Conservation (phyloP, 2,797 vertebrate species). For the Neosilurus hyrtlii region DNA sequence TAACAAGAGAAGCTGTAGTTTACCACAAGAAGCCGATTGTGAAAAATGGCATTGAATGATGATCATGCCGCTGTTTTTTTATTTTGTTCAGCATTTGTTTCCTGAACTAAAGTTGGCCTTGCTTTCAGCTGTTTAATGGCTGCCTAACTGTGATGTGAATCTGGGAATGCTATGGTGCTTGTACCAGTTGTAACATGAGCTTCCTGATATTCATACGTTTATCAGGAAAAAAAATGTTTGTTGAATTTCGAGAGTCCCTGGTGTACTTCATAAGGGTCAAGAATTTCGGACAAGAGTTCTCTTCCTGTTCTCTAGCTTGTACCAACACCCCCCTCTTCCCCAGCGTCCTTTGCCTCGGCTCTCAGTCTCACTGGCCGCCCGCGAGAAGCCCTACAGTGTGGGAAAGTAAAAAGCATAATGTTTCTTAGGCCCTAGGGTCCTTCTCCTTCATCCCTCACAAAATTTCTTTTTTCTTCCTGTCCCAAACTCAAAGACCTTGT, state of each 20-base stretch:
- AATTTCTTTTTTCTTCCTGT: constrained; percentile 23
- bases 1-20: background rate
- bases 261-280: constrained; percentile 25
- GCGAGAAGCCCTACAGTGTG: constrained; percentile 57
- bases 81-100: constrained; percentile 12
- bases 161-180: constrained; percentile 33
- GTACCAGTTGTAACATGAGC: background rate
- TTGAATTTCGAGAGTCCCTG: constrained; percentile 11
- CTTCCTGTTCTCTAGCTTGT: constrained; percentile 27
- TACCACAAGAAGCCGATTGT: background rate
- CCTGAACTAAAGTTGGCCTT: constrained; percentile 8
- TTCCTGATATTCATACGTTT: constrained; percentile 1
- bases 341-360: constrained; percentile 6
- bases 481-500: constrained; percentile 55
- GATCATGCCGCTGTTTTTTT: constrained; percentile 9
- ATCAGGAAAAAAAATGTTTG: background rate
- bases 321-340: background rate
- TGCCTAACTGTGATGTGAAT: constrained; percentile 19
- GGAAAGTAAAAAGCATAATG: constrained; percentile 59
- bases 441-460: constrained; percentile 48
- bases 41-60: background rate
- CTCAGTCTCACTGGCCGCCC: constrained; percentile 33
- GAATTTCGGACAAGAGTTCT: constrained; percentile 33
- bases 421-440: constrained; percentile 44
- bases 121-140: constrained; percentile 29